These are phyloP conservation scores for Dasyprocta punctata DNA, from an alignment of 2,113 vertebrate genomes.

Conservation along the genomic window DNA sequence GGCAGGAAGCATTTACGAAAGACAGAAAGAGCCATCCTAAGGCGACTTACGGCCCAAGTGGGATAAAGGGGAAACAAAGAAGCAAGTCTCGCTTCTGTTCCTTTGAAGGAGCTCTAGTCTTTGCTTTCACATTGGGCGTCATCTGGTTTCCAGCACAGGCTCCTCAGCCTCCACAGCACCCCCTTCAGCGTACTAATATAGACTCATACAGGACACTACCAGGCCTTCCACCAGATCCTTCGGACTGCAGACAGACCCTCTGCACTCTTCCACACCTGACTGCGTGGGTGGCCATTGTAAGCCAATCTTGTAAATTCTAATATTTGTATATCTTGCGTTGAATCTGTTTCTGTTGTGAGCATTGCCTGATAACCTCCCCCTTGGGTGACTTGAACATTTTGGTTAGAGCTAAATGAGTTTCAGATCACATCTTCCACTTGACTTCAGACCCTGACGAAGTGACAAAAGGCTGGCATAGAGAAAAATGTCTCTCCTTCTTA, in stretches of 20 bases:
- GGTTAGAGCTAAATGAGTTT: not conserved
- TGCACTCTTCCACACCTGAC: not conserved
- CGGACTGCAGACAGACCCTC: not conserved
- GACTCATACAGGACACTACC: not conserved
- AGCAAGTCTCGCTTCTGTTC: not conserved
- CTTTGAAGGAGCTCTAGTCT: not conserved
- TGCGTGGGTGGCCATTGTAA: not conserved
- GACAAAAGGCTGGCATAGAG: not conserved
- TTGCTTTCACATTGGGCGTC: not conserved
- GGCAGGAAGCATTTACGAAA: not conserved
- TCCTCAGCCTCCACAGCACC: not conserved
- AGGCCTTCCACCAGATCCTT: not conserved
- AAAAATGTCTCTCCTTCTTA: not conserved
- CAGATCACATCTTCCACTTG: not conserved
- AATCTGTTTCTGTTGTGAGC: not conserved
- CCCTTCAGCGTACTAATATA: not conserved
- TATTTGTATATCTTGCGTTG: not conserved
- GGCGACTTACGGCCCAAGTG: not conserved
- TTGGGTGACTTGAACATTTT: not conserved
- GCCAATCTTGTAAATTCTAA: not conserved
- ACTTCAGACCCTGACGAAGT: not conserved
- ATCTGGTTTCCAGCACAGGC: not conserved
- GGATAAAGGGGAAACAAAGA: not conserved
- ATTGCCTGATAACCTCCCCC: not conserved
- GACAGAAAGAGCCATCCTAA: not conserved